Evolutionary conservation across 2,888 invertebrate species (phyloP).

Genomic region (Drosophila yooni): DNA sequence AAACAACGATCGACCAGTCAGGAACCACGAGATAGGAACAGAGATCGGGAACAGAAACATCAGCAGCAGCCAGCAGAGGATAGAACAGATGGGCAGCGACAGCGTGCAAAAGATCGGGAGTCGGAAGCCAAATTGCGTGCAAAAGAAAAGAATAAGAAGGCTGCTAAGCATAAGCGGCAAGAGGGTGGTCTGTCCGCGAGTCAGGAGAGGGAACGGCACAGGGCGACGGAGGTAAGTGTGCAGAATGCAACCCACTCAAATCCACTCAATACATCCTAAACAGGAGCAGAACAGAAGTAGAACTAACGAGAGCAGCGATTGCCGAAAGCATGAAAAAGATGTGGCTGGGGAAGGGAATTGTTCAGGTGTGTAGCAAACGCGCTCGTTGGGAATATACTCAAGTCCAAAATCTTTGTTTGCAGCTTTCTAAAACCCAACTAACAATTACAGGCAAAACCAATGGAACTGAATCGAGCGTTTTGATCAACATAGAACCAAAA

Average conservation of each 20-base stretch:
- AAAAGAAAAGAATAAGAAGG: conserved; percentile 4
- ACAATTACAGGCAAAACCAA: conserved; percentile 8
- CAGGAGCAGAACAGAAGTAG: conserved; percentile 6
- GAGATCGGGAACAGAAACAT: conserved; percentile 28
- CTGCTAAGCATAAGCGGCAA: conserved; percentile 24
- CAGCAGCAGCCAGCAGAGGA: background rate
- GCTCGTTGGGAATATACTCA: background rate
- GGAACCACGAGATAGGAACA: conserved; percentile 11
- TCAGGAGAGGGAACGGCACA: conserved; percentile 1
- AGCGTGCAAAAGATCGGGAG: conserved; percentile 14
- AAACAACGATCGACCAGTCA: conserved; percentile 38
- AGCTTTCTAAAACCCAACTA: background rate
- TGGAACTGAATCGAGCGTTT: background rate
- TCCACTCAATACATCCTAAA: background rate
- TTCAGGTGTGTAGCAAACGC: conserved; percentile 8
- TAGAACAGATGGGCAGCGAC: background rate
- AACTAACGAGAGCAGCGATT: conserved; percentile 11
- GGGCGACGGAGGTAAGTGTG: conserved; percentile 8
- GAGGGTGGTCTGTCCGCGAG: conserved; percentile 21
- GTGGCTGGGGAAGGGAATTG: background rate
- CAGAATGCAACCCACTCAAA: background rate
- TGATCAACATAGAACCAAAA: background rate
- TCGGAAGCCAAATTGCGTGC: conserved; percentile 3
- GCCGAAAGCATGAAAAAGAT: background rate
- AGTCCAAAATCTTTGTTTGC: background rate